Percentiles rank a stretch among this genome's conserved stretches.
phyloP scores from a whole-genome alignment of 2,888 invertebrate genomes.

The Cheilosia soror region DNA sequence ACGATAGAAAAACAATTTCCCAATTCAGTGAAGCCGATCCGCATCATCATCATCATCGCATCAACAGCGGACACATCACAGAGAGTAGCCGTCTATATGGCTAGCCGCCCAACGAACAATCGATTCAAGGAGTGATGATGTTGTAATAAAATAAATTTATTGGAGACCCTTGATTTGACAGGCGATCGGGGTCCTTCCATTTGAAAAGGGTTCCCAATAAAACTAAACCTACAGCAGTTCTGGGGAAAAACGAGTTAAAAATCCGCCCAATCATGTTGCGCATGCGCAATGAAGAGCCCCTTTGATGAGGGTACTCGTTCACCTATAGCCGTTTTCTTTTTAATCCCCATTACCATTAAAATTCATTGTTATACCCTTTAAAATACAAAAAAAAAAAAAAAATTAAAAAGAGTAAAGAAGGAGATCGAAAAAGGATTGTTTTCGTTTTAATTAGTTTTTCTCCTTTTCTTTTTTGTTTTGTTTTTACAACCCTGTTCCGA shows the following conservation, averaged over 20 bases:
- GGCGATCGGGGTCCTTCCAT: slow-evolving; percentile 16
- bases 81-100: slow-evolving; percentile 10
- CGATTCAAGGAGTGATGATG: slow-evolving; percentile 70
- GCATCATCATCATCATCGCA: background rate
- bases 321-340: background rate
- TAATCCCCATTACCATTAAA: slow-evolving; percentile 42
- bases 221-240: slow-evolving; percentile 19
- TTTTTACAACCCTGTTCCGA: slow-evolving; percentile 3
- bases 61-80: slow-evolving; percentile 19
- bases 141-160: slow-evolving; percentile 71
- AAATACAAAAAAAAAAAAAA: slow-evolving; percentile 17
- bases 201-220: slow-evolving; percentile 33
- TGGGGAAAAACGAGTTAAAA: slow-evolving; percentile 38
- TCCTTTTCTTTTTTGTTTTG: background rate
- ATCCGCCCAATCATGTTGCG: slow-evolving; percentile 59
- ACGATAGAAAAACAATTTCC: slow-evolving; percentile 60
- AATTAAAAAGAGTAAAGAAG: slow-evolving; percentile 1
- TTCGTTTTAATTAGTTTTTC: slow-evolving; percentile 55
- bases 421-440: slow-evolving; percentile 44
- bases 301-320: slow-evolving; percentile 35
- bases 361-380: slow-evolving; percentile 43
- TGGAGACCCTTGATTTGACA: slow-evolving; percentile 70
- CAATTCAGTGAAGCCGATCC: slow-evolving; percentile 69
- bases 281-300: slow-evolving; percentile 62
- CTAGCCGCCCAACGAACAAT: slow-evolving; percentile 37